phyloP scores from a whole-genome alignment of 2,888 invertebrate genomes.

The Apomyelois bistriatella region DNA sequence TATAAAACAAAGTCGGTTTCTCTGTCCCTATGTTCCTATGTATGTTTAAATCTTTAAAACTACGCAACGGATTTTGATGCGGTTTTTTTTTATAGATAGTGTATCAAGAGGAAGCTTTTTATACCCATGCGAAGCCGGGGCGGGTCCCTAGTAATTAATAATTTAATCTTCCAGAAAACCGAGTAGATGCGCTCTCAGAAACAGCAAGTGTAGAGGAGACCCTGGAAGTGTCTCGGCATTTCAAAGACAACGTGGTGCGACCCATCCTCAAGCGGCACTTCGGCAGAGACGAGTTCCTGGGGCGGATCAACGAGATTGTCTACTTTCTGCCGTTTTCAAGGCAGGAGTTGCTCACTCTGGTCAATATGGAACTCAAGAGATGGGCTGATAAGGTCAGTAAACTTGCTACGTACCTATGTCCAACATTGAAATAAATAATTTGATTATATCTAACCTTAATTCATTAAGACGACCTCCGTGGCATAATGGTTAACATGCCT shows the following conservation, averaged over 20 bases:
- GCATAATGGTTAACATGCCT: too few species aligned
- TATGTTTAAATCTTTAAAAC: too few species aligned
- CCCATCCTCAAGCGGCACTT: conserved; percentile 94
- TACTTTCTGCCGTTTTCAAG: conserved; percentile 95
- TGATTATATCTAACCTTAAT: too few species aligned
- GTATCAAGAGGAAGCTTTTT: too few species aligned
- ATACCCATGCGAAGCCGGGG: too few species aligned
- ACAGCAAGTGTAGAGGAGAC: conserved; percentile 28
- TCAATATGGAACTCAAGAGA: conserved; percentile 86
- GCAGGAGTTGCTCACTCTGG: conserved; percentile 88
- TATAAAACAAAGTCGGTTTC: too few species aligned
- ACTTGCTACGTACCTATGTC: neutral
- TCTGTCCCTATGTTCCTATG: too few species aligned
- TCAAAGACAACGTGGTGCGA: conserved; percentile 92
- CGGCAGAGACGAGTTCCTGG: conserved; percentile 93
- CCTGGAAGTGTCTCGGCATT: conserved; percentile 85
- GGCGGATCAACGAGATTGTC: conserved; percentile 95
- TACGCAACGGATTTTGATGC: too few species aligned
- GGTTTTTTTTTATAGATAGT: too few species aligned
- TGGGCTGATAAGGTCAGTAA: conserved; percentile 81
- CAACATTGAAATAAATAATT: neutral
- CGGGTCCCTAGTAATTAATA: too few species aligned
- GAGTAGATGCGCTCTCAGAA: neutral
- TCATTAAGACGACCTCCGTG: too few species aligned
- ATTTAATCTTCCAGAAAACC: conserved; percentile 8